Conservation (phyloP, 2,888 invertebrate genomes). For the Tachina grossa region DNA sequence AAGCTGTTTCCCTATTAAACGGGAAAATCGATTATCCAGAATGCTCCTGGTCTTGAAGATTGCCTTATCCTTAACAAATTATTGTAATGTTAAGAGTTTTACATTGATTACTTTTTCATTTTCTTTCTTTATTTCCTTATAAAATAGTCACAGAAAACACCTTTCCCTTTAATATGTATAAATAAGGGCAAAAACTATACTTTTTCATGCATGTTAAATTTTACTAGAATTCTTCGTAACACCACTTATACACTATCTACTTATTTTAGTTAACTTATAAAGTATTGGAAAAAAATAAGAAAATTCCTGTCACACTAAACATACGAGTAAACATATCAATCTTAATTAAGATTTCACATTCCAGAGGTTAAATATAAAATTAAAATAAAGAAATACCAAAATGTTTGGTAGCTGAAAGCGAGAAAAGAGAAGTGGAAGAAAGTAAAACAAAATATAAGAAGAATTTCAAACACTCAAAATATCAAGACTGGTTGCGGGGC, state of each 20-base stretch:
- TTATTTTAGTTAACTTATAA: background rate
- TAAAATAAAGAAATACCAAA: conserved; percentile 8
- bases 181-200: too few relatives aligned
- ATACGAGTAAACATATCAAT: conserved; percentile 78
- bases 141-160: too few relatives aligned
- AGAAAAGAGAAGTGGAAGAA: background rate
- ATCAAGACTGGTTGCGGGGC: background rate
- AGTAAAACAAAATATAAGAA: conserved; percentile 4
- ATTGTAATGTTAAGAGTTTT: too few relatives aligned
- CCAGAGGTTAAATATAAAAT: conserved; percentile 64
- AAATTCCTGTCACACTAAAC: conserved; percentile 58
- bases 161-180: too few relatives aligned
- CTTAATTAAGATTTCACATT: conserved; percentile 80
- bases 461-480: background rate
- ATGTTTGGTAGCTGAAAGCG: conserved; percentile 8
- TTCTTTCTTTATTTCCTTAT: too few relatives aligned
- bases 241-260: background rate
- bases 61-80: too few relatives aligned
- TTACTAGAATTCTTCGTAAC: too few relatives aligned
- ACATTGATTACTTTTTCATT: too few relatives aligned
- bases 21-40: too few relatives aligned
- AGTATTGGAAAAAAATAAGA: conserved; percentile 38
- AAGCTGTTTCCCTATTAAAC: too few relatives aligned
- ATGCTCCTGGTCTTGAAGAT: too few relatives aligned
- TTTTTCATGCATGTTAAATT: too few relatives aligned